Percentiles rank a stretch among this genome's conserved stretches.
phyloP scores from a whole-genome alignment of 2,888 invertebrate species.

The Trypoxylon attenuatum region DNA sequence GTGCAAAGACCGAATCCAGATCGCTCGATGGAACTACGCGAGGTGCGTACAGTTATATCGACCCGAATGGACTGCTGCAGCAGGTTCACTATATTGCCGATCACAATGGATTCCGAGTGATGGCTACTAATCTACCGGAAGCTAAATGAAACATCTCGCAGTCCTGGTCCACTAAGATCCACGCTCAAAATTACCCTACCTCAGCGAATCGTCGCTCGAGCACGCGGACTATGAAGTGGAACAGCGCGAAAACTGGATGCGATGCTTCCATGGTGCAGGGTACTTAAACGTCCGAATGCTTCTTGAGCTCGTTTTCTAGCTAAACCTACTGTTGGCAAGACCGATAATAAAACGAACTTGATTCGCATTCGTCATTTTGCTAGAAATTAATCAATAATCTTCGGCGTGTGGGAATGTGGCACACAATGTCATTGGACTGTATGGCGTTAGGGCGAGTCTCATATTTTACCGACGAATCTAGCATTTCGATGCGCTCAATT shows the following conservation, averaged over 20 bases:
- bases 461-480: too few species aligned
- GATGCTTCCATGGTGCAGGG: constrained; percentile 40
- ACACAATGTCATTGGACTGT: too few species aligned
- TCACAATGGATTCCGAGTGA: constrained; percentile 80
- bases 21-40: constrained; percentile 79
- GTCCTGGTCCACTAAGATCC: too few species aligned
- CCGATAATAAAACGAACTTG: constrained; percentile 49
- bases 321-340: constrained; percentile 2
- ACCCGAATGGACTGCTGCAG: constrained; percentile 80
- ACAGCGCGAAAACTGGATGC: neutral
- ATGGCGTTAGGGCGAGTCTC: too few species aligned
- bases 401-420: too few species aligned
- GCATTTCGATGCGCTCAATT: too few species aligned
- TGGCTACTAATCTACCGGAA: constrained; percentile 80
- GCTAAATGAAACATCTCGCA: constrained; percentile 55
- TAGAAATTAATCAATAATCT: constrained; percentile 12
- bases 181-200: too few species aligned
- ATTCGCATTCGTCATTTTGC: constrained; percentile 57
- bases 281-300: constrained; percentile 55
- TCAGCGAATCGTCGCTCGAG: too few species aligned
- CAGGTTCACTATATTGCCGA: constrained; percentile 81
- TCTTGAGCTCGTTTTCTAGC: constrained; percentile 66
- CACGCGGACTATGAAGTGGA: neutral
- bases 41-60: constrained; percentile 83
- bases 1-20: constrained; percentile 80